Evolutionary conservation across 2,888 invertebrate genomes (phyloP).

Genomic region (Amphipoea lucens): DNA sequence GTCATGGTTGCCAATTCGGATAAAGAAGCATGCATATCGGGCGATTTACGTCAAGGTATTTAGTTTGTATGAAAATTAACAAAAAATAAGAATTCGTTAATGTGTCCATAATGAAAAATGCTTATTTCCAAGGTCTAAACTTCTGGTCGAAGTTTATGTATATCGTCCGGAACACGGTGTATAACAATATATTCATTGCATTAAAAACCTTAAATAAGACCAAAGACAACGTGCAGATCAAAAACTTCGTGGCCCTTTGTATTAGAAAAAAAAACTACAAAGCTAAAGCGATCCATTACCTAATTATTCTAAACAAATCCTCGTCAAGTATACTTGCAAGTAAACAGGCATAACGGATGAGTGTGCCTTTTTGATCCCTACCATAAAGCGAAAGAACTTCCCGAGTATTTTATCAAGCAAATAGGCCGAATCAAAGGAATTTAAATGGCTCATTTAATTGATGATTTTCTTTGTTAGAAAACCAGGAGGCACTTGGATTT

Average conservation of each 20-base stretch:
- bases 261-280: constrained; percentile 3
- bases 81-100: too few relatives aligned
- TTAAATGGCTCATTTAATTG: constrained; percentile 74
- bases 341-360: constrained; percentile 67
- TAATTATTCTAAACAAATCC: constrained; percentile 59
- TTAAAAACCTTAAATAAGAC: not conserved
- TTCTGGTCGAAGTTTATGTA: too few relatives aligned
- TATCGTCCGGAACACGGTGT: too few relatives aligned
- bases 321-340: constrained; percentile 46
- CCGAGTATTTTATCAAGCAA: constrained; percentile 67
- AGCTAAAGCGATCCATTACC: constrained; percentile 52
- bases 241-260: not conserved
- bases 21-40: too few relatives aligned
- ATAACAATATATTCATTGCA: too few relatives aligned
- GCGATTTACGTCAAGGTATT: too few relatives aligned
- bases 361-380: constrained; percentile 64
- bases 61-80: too few relatives aligned
- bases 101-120: too few relatives aligned
- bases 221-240: not conserved
- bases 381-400: constrained; percentile 50
- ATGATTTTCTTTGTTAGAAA: constrained; percentile 67
- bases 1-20: too few relatives aligned
- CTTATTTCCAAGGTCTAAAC: too few relatives aligned
- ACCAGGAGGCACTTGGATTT: constrained; percentile 56
- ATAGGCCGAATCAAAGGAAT: constrained; percentile 74